Base-by-base conservation (phyloP, 2,888 invertebrate genomes). In the Hirtodrosophila confusa region DNA sequence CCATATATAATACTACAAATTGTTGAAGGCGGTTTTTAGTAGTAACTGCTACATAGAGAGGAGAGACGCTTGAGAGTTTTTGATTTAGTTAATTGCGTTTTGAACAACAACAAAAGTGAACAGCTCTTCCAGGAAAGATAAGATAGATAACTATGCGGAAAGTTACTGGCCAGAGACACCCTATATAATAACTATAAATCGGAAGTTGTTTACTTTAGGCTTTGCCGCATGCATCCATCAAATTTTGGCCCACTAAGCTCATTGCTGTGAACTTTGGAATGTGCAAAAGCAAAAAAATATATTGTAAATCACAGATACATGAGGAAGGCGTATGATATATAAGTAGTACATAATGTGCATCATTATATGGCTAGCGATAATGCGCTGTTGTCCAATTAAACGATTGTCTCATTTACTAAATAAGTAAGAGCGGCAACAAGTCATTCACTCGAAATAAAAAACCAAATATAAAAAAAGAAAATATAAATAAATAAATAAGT, bases 141-240 rank as follows among this genome's bases (percentile, higher is more conserved):
- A 80, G 73, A 80, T 73, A 65, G 35, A 11, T 3, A 51, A 53
- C n/a, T 17, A 43, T 39, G 39, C 55, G 66, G 61, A 71, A 79
- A 66, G 49, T 51, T 63, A 70, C 76, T 51, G 43, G 43, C 12
- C 48, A 31, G 36, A 40, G 39, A 56, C 71, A 62, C 67, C 71
- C 66, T 75, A 41, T 75, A 37, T 27, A 44, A 68, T 68, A 73
- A 66, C 54, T 73, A 56, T 53, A 73, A 65, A 68, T 75, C 78
- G 79, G 79, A 80, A 80, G 78, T 80, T 82, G 58, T 80, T 80
- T 78, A 64, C 69, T 54, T 60, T 45, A 27, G 75, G 70, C 80
- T 80, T 69, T 61, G 12, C n/a, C 23, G 31, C 49, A 69, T 58
- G 61, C 64, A 78, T 73, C 80, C 75, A 80, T 80, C 80, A 75